Percentiles rank a stretch among this genome's conserved stretches.
Evolutionary conservation across 2,888 invertebrate genomes (phyloP).

Genomic region (Gymnosoma rotundatum): DNA sequence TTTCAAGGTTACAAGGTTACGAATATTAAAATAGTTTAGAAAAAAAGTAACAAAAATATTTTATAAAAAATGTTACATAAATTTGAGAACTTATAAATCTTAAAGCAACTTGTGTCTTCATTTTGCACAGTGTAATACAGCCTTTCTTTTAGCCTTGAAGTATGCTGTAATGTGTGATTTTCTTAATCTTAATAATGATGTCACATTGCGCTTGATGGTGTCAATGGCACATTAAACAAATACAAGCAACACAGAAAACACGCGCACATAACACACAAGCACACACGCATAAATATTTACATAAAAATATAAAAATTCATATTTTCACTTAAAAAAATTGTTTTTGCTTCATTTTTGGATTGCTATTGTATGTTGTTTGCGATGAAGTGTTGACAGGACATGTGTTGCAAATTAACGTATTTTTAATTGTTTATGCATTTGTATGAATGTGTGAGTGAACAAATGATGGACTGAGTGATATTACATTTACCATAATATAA

Average conservation of each 20-base stretch:
- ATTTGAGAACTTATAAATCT: no score
- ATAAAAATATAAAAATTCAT: constrained; percentile 42
- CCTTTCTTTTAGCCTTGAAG: constrained; percentile 46
- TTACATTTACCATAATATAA: constrained; percentile 20
- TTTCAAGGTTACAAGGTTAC: no score
- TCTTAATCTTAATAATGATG: constrained; percentile 46
- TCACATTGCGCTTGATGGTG: constrained; percentile 53
- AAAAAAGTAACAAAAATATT: no score
- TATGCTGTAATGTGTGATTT: constrained; percentile 26
- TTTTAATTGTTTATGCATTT: constrained; percentile 65
- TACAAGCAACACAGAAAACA: no score
- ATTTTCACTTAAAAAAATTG: constrained; percentile 30
- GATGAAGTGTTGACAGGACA: constrained; percentile 71
- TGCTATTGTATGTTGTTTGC: constrained; percentile 27
- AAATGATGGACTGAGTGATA: not conserved
- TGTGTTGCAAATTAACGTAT: constrained; percentile 73
- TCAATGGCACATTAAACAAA: constrained; percentile 58
- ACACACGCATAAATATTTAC: not conserved
- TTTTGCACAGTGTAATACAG: constrained; percentile 22
- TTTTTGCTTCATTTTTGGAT: constrained; percentile 3
- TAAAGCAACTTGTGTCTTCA: not conserved
- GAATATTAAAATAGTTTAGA: no score
- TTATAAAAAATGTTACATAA: no score
- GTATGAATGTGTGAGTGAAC: not conserved
- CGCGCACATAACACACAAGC: not conserved